These are phyloP conservation scores for Gonioctena quinquepunctata DNA, from an alignment of 1,140 invertebrate genomes.

Conservation along the genomic window DNA sequence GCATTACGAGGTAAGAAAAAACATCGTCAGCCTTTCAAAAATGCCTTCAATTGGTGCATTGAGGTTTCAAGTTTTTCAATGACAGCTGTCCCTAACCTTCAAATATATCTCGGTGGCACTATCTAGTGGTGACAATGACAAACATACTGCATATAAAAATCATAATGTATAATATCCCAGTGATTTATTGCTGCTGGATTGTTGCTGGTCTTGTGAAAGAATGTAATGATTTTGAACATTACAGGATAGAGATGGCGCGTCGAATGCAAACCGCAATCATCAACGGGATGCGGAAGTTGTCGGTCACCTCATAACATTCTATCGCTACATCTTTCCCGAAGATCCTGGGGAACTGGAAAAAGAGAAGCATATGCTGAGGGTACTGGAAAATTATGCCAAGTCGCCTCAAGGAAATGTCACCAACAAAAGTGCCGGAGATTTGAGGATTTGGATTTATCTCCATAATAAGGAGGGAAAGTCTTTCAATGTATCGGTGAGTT, in stretches of 20 bases:
- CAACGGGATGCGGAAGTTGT: conserved; percentile 42
- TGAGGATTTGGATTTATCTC: conserved; percentile 80
- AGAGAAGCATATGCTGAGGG: conserved; percentile 72
- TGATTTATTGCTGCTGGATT: no score
- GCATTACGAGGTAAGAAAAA: conserved; percentile 63
- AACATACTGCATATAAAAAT: no score
- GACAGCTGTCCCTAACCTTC: no score
- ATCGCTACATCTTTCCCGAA: conserved; percentile 65
- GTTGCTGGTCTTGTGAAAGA: no score
- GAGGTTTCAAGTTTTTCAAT: no score
- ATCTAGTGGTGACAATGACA: no score
- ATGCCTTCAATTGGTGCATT: no score
- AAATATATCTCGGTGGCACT: no score
- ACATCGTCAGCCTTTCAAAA: no score
- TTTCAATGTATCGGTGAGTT: conserved; percentile 66
- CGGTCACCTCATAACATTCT: conserved; percentile 53
- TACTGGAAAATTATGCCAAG: conserved; percentile 66
- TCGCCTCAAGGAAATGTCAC: conserved; percentile 53
- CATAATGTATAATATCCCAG: no score
- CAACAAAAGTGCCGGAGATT: conserved; percentile 73
- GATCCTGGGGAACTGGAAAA: conserved; percentile 63
- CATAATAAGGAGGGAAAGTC: conserved; percentile 62
- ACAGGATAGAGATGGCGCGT: conserved; percentile 34
- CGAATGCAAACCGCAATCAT: conserved; percentile 22
- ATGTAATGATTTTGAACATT: background rate